These are phyloP conservation scores for Okapia johnstoni DNA, from an alignment of 2,113 vertebrate species.

Conservation along the genomic window DNA sequence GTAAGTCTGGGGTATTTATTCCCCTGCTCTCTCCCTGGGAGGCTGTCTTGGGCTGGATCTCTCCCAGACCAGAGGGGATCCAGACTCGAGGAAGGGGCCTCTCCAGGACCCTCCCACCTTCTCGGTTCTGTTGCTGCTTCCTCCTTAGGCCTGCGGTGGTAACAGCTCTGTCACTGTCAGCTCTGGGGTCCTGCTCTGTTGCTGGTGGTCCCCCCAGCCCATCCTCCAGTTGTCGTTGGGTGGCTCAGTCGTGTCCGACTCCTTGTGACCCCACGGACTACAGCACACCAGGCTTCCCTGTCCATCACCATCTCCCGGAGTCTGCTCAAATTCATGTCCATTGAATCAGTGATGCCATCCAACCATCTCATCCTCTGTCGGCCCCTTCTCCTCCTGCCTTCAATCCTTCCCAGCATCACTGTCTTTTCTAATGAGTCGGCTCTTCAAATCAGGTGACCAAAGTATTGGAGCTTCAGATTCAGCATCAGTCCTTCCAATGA, in stretches of 20 bases:
- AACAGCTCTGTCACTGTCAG: accelerated
- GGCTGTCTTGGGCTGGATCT: neutral
- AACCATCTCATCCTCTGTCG: neutral
- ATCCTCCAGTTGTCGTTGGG: neutral
- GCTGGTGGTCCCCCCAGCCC: neutral
- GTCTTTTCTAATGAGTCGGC: neutral
- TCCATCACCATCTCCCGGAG: neutral
- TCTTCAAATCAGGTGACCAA: neutral
- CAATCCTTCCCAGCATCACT: neutral
- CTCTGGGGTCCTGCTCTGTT: neutral
- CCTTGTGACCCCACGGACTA: neutral
- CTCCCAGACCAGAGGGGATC: neutral
- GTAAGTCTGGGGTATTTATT: neutral
- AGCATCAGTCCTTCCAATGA: neutral
- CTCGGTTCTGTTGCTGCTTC: neutral
- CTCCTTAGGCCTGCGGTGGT: neutral
- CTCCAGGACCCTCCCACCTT: neutral
- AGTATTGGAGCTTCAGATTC: neutral
- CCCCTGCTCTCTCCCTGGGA: neutral
- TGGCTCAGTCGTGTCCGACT: neutral
- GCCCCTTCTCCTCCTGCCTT: neutral
- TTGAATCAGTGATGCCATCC: neutral
- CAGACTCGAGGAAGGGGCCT: neutral
- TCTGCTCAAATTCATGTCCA: neutral
- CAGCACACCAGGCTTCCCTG: neutral